Conservation (phyloP, 2,797 vertebrate species). For the Cynodonichthys magdalenae region DNA sequence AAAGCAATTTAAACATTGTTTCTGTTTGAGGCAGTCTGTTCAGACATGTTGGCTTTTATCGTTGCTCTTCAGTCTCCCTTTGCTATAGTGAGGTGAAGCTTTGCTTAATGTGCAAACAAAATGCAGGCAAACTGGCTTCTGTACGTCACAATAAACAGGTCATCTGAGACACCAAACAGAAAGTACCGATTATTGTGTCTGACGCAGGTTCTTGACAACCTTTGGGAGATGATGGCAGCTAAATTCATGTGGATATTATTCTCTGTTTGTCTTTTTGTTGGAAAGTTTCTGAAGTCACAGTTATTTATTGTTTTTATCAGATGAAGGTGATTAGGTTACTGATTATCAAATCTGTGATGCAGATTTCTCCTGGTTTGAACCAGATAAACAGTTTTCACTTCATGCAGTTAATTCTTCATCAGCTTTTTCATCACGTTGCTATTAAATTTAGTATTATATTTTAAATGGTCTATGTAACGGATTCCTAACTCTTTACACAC, state of each 20-base stretch:
- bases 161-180: too few relatives aligned
- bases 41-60: slow-evolving; percentile 1
- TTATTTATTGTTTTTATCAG: neutral
- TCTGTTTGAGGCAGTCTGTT: slow-evolving; percentile 3
- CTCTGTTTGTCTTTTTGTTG: too few relatives aligned
- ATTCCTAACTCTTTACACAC: too few relatives aligned
- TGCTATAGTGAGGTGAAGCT: neutral
- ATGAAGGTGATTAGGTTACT: neutral
- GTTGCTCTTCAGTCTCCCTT: neutral
- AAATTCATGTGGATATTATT: too few relatives aligned
- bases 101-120: neutral
- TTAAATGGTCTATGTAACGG: too few relatives aligned
- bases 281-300: neutral
- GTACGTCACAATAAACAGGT: neutral
- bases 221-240: too few relatives aligned
- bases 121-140: neutral
- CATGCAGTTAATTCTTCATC: too few relatives aligned
- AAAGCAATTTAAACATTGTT: neutral
- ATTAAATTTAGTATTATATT: too few relatives aligned
- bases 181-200: neutral
- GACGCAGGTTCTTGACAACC: neutral
- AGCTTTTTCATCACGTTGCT: too few relatives aligned
- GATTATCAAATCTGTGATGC: neutral
- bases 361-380: too few relatives aligned
- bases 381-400: too few relatives aligned